Base-by-base conservation (phyloP, 2,888 invertebrate genomes). In the Scaptomyza tumidula region DNA sequence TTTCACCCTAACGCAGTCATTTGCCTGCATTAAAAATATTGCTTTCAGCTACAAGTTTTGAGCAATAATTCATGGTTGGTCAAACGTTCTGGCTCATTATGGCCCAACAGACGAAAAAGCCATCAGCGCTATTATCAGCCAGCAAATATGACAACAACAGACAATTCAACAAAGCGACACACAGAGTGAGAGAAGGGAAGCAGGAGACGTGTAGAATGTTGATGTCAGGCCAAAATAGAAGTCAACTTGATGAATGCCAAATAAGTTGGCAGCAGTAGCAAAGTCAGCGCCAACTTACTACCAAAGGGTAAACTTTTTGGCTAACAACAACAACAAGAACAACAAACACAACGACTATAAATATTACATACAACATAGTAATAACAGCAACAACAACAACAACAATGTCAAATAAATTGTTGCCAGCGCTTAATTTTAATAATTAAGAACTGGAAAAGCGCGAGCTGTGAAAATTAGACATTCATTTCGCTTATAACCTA, bases 231-330 rank as follows among this genome's bases (percentile, higher is more conserved):
- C 24, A 53, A 48, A 60, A 50, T 48, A 63, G 75, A 74, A 66
- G 61, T 55, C 70, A 78, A 75, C 66, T 80, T 83, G 86, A 83
- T 83, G 86, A 86, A 83, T 86, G 83, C 78, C 78, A 86, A 71
- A 78, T 66, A 84, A 84, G 71, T 81, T 81, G 85, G 71, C 81
- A 75, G 70, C 74, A 16, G 39, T 62, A 14, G 39, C 62, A 71
- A 84, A 79, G 74, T 67, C 72, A 67, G 64, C 52, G 62, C 58
- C 59, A 78, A 75, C 66, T 65, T 54, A 39, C 50, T 11, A 69
- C 75, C 71, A 82, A 85, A 85, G 82, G 82, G 64, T 77, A 75
- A 82, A 77, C 82, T 77, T 82, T 81, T 64, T 67, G 61, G 66
- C 52, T 45, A 59, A 76, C 63, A 72, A 60, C 63, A 52, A 64